Evolutionary conservation across 2,797 vertebrate genomes (phyloP), one percentile per base, ranked within the genome.

Genomic region (Hemibagrus guttatus): DNA sequence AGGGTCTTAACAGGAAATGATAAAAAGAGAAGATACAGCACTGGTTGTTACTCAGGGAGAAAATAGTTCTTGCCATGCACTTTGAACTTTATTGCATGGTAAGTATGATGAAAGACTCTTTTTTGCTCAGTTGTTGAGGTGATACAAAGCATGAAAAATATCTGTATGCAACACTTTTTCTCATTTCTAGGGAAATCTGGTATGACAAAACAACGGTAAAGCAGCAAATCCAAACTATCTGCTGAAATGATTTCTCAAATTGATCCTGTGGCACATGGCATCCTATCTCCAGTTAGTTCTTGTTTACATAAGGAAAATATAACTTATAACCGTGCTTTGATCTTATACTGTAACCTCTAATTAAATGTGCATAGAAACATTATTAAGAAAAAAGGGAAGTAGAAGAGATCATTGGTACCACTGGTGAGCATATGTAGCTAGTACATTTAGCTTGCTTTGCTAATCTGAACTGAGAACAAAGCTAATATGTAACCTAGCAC

Each of bases 1-100:
- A 23, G 80, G 58, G 35, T 6, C 17, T 56, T 46, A 42, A 80
- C 75, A 54, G 64, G 75, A 87, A 80, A 84, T 72, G 54, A 59
- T 59, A 83, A 9, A 79, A 28, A n/a, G 14, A n/a, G 63, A 69
- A 42, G 54, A 63, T 66, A 72, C 42, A 84, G 23, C 56, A 80
- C 46, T 28, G 86, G n/a, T 78, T 68, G 56, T 31, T 46, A 58
- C 54, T 75, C 54, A 23, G 31, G n/a, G 42, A 84, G 54, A 79
- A 80, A 81, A 84, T 54, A 74, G 52, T 84, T 84, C 63, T 28
- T 56, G 52, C 16, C 21, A 42, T 39, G 49, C 59, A 59, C 58
- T 79, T 84, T 80, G 31, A 61, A 49, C 54, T 49, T 81, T 66
- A 12, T 49, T 46, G 74, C 71, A 78, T 21, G 17, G 7, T 49